Percentiles rank a stretch among this genome's conserved stretches.
Conservation (phyloP, 2,888 invertebrate species). For the Acutogordius australiensis region DNA sequence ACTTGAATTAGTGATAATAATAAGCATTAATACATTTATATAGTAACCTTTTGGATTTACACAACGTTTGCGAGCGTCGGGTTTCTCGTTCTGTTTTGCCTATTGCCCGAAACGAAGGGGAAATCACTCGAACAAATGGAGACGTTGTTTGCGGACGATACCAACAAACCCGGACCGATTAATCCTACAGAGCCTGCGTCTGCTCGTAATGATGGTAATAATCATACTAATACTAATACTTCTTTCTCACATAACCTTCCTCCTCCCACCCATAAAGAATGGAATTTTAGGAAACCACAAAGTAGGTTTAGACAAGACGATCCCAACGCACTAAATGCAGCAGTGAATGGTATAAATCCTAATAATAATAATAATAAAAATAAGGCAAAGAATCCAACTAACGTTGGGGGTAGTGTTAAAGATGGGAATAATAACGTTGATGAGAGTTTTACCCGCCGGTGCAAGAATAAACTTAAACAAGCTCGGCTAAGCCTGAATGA, state of each 20-base stretch:
- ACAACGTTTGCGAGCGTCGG: slow-evolving; percentile 13
- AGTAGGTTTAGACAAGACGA: not conserved
- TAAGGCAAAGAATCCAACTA: not conserved
- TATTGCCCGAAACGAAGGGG: slow-evolving; percentile 14
- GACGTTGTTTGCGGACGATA: not conserved
- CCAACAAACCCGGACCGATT: not conserved
- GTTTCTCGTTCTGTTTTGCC: slow-evolving; percentile 12
- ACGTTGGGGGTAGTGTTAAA: not conserved
- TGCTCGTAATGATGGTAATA: no score
- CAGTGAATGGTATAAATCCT: no score
- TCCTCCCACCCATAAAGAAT: no score
- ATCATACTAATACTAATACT: no score
- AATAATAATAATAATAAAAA: not conserved
- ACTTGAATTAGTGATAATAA: no score
- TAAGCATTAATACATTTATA: slow-evolving; percentile 11
- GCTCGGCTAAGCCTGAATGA: not conserved
- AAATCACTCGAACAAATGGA: slow-evolving; percentile 12
- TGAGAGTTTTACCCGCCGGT: not conserved
- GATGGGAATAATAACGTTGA: not conserved
- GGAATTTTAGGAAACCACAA: not conserved
- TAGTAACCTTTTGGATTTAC: slow-evolving; percentile 13
- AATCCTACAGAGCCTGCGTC: no score
- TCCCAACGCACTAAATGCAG: not conserved
- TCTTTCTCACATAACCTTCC: no score
- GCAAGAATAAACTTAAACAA: not conserved